Percentiles rank a stretch among this genome's conserved stretches.
These are phyloP conservation scores for Bicyclus anynana DNA, from an alignment of 1,140 invertebrate species.

Conservation along the genomic window DNA sequence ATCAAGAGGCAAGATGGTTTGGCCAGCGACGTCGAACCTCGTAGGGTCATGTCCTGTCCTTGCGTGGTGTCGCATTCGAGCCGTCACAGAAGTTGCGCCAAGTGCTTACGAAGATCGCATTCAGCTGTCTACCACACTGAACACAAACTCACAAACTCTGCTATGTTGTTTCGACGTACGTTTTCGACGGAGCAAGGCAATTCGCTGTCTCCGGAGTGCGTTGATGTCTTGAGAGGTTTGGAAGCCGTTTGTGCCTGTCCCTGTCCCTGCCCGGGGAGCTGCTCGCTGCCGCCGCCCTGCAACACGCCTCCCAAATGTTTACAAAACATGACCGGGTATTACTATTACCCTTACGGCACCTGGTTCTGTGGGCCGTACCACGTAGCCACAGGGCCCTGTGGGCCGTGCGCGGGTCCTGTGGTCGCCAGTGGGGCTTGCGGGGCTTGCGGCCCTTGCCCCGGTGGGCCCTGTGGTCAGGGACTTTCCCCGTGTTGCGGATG, in stretches of 20 bases:
- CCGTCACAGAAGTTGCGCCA: too few species aligned
- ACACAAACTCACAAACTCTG: neutral
- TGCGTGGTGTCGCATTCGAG: neutral
- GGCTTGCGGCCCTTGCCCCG: slow-evolving; percentile 16
- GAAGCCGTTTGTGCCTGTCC: slow-evolving; percentile 4
- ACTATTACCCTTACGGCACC: slow-evolving; percentile 63
- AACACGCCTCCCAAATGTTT: slow-evolving; percentile 35
- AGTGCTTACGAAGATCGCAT: neutral
- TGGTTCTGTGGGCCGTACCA: slow-evolving; percentile 70
- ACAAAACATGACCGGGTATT: slow-evolving; percentile 50
- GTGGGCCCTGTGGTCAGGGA: slow-evolving; percentile 21
- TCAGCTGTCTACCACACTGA: neutral
- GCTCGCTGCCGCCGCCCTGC: slow-evolving; percentile 32
- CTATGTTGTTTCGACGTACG: neutral
- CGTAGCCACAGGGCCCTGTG: slow-evolving; percentile 35
- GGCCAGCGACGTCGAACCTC: neutral
- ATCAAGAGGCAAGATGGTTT: slow-evolving; percentile 8
- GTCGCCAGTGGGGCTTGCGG: slow-evolving; percentile 25
- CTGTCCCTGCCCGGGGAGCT: neutral
- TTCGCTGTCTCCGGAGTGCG: neutral
- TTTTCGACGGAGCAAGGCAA: neutral
- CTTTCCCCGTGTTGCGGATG: slow-evolving; percentile 3
- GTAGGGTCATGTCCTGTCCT: slow-evolving; percentile 25
- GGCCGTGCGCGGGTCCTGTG: slow-evolving; percentile 15
- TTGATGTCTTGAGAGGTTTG: neutral